phyloP scores from a whole-genome alignment of 2,888 invertebrate species.

The Drosophila demipolita region DNA sequence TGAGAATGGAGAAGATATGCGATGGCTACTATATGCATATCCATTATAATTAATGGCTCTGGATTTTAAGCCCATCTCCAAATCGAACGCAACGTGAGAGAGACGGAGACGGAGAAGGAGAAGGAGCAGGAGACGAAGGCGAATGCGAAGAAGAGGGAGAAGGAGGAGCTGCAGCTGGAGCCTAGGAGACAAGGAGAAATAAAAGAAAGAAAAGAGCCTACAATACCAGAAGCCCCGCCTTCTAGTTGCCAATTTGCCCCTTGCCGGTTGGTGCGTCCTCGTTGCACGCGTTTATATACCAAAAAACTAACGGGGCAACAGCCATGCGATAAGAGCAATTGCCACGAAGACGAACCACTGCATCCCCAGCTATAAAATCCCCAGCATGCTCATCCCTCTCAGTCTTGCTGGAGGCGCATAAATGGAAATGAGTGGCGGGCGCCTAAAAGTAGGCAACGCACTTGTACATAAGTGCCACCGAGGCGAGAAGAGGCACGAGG shows the following conservation, averaged over 20 bases:
- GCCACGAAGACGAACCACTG: slow-evolving; percentile 52
- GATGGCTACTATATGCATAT: slow-evolving; percentile 41
- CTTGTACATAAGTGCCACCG: slow-evolving; percentile 62
- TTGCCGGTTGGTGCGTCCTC: slow-evolving; percentile 55
- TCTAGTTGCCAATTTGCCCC: slow-evolving; percentile 60
- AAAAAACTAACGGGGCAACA: slow-evolving; percentile 61
- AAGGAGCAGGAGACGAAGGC: neutral
- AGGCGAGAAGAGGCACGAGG: slow-evolving; percentile 9
- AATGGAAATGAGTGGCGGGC: slow-evolving; percentile 70
- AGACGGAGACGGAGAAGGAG: neutral
- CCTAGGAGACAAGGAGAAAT: slow-evolving; percentile 9
- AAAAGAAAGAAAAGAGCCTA: slow-evolving; percentile 32
- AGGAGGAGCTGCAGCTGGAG: slow-evolving; percentile 18
- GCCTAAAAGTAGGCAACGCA: slow-evolving; percentile 74
- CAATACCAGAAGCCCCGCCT: slow-evolving; percentile 67
- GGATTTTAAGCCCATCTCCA: slow-evolving; percentile 54
- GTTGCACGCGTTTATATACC: slow-evolving; percentile 71
- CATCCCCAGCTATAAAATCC: neutral
- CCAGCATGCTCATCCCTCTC: neutral
- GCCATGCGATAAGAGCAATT: slow-evolving; percentile 67
- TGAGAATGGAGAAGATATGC: slow-evolving; percentile 21
- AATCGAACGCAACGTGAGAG: slow-evolving; percentile 40
- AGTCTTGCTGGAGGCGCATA: slow-evolving; percentile 40
- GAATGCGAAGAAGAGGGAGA: slow-evolving; percentile 14
- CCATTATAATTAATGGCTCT: slow-evolving; percentile 73